Percentiles rank a stretch among this genome's conserved stretches.
Evolutionary conservation across 2,797 vertebrate genomes (phyloP).

Genomic region (Ptychadena robeensis): DNA sequence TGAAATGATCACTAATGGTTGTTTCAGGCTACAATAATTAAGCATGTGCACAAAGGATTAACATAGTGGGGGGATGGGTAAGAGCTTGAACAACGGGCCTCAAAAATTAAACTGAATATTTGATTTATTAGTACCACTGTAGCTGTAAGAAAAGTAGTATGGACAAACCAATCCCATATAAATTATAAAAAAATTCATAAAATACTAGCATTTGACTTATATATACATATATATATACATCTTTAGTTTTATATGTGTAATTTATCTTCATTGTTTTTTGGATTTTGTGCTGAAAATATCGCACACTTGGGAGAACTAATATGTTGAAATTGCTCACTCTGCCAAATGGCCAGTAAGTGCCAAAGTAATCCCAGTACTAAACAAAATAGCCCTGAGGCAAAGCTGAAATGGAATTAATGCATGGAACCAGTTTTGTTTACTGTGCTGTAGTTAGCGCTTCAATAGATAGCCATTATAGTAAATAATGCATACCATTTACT

Average conservation of each 20-base stretch:
- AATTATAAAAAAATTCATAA: neutral
- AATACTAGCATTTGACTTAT: neutral
- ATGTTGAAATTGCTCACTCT: constrained; percentile 30
- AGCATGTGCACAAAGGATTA: too few species aligned
- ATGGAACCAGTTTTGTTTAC: constrained; percentile 37
- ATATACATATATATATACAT: neutral
- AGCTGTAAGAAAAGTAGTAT: neutral
- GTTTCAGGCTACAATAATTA: too few species aligned
- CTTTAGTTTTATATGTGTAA: constrained; percentile 32
- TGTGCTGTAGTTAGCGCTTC: constrained; percentile 27
- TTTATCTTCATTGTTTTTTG: constrained; percentile 41
- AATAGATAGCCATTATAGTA: neutral
- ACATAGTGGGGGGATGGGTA: too few species aligned
- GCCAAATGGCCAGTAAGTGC: constrained; percentile 46
- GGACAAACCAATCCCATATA: neutral
- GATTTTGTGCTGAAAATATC: constrained; percentile 40
- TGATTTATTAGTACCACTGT: neutral
- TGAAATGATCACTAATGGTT: too few species aligned
- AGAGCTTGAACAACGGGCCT: too few species aligned
- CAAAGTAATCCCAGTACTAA: constrained; percentile 52
- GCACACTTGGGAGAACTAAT: constrained; percentile 48
- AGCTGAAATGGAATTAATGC: constrained; percentile 28
- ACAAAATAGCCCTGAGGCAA: constrained; percentile 38
- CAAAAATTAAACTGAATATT: too few species aligned
- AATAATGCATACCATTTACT: constrained; percentile 7